These are phyloP conservation scores for Eutolmus rufibarbis DNA, from an alignment of 2,888 invertebrate species.

Conservation along the genomic window DNA sequence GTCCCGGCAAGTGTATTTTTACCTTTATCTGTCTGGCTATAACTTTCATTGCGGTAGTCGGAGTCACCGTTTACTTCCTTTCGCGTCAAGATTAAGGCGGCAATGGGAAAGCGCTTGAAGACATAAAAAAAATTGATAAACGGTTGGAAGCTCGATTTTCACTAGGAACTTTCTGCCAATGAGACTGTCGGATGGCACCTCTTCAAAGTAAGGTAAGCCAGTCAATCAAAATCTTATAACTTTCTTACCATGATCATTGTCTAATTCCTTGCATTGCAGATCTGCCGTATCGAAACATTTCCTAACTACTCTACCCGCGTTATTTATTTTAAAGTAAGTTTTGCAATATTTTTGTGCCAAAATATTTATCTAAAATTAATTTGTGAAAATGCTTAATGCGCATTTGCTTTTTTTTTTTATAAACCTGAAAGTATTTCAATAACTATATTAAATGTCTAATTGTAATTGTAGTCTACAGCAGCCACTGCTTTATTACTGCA, in stretches of 20 bases:
- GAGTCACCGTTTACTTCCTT: too few species aligned
- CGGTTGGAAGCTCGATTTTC: too few species aligned
- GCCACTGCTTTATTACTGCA: too few species aligned
- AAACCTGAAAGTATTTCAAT: too few species aligned
- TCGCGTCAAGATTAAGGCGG: too few species aligned
- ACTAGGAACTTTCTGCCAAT: background rate
- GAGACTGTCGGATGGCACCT: background rate
- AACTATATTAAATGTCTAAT: too few species aligned
- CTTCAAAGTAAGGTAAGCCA: background rate
- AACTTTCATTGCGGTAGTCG: conserved; percentile 54
- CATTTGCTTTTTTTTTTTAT: too few species aligned
- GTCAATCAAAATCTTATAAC: background rate
- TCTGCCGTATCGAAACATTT: background rate
- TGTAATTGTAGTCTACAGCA: background rate
- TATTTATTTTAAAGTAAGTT: background rate
- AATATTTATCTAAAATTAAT: background rate
- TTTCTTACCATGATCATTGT: background rate
- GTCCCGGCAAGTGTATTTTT: conserved; percentile 57
- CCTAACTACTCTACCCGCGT: background rate
- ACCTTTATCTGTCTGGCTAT: too few species aligned
- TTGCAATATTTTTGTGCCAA: background rate
- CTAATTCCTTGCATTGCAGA: background rate
- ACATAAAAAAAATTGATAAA: too few species aligned
- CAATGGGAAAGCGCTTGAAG: too few species aligned
- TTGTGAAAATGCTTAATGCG: background rate